A percentile compares a stretch with the other conserved stretches of the same genome.
These are phyloP conservation scores for Pomacea maculata DNA, from an alignment of 1,140 invertebrate genomes.

Conservation along the genomic window DNA sequence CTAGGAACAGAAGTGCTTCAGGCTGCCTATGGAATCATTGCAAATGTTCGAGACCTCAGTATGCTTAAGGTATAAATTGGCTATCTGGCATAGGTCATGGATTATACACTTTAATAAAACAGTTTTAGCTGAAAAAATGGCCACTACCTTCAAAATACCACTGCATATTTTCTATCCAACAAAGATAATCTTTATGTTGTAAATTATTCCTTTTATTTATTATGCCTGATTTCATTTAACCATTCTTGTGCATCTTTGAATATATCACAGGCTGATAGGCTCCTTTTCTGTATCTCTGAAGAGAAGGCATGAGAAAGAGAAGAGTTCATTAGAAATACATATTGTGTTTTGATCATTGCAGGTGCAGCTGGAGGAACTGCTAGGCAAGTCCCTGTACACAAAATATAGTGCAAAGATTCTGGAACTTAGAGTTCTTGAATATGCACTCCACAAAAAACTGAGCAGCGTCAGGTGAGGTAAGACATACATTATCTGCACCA, in stretches of 20 bases:
- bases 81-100: background rate
- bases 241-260: background rate
- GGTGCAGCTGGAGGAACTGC: slow-evolving; percentile 12
- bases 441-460: slow-evolving; percentile 11
- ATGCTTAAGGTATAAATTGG: slow-evolving; percentile 7
- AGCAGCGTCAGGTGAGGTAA: background rate
- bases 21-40: slow-evolving; percentile 19
- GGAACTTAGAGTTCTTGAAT: slow-evolving; percentile 3
- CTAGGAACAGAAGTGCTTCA: slow-evolving; percentile 10
- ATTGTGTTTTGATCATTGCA: background rate
- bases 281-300: no score
- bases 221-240: background rate
- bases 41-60: slow-evolving; percentile 5
- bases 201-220: background rate
- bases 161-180: background rate
- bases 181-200: background rate
- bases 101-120: background rate
- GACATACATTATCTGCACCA: background rate
- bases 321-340: no score
- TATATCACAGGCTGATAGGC: background rate
- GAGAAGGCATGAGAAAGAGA: no score
- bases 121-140: background rate
- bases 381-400: background rate
- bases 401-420: slow-evolving; percentile 11
- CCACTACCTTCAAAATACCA: no score